These are phyloP conservation scores for Excalfactoria chinensis DNA, from an alignment of 2,113 vertebrate species.

Conservation along the genomic window DNA sequence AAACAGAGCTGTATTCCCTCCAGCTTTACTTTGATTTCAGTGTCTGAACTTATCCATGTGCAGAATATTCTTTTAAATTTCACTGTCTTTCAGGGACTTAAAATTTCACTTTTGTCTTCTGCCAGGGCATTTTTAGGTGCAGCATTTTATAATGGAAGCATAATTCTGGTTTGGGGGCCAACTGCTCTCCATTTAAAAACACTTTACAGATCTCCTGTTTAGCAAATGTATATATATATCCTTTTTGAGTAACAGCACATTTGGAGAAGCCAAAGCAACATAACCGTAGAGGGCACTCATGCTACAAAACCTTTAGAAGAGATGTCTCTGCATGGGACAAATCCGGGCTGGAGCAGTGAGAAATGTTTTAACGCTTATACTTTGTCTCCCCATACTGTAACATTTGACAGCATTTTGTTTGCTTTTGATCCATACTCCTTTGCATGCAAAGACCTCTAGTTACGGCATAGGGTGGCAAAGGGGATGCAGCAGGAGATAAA, in stretches of 20 bases:
- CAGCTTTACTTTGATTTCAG: background rate
- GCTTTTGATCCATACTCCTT: background rate
- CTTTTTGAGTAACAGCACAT: background rate
- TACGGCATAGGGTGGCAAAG: background rate
- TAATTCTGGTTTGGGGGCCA: background rate
- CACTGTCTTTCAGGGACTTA: background rate
- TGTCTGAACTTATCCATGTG: background rate
- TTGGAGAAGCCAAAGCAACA: background rate
- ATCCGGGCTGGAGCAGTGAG: background rate
- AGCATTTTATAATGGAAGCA: background rate
- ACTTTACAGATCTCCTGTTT: background rate
- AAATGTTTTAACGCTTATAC: background rate
- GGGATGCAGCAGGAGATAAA: background rate
- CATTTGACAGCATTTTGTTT: background rate
- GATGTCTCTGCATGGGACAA: background rate
- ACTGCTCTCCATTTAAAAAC: conserved; percentile 1
- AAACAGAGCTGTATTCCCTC: background rate
- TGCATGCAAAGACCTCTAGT: background rate
- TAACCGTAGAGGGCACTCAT: background rate
- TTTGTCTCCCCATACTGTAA: background rate
- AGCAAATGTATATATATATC: background rate
- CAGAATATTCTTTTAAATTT: background rate
- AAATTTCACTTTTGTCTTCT: background rate
- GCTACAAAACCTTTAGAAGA: background rate
- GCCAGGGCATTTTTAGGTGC: background rate